Percentiles rank a stretch among this genome's conserved stretches.
These are phyloP conservation scores for Beris morrisii DNA, from an alignment of 2,888 invertebrate species.

Conservation along the genomic window DNA sequence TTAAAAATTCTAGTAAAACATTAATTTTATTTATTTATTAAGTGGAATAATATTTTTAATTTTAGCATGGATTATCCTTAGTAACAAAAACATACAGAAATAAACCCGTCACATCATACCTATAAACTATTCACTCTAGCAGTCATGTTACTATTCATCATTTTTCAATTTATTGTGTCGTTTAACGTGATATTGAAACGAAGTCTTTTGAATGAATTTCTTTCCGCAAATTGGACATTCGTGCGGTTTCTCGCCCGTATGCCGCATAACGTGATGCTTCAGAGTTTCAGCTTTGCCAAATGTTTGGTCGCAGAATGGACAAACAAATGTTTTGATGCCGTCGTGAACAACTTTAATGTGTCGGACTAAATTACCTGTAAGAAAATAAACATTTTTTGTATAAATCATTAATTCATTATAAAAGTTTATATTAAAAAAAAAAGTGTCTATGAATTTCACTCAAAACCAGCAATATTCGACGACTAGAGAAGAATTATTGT, in stretches of 20 bases:
- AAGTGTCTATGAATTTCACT: no score
- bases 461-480: no score
- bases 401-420: neutral
- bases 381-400: neutral
- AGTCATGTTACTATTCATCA: neutral
- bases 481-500: no score
- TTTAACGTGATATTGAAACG: conserved; percentile 31
- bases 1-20: no score
- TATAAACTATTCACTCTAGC: no score
- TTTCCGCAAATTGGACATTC: conserved; percentile 29
- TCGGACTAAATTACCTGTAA: conserved; percentile 32
- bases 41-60: no score
- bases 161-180: conserved; percentile 17
- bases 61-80: no score
- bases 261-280: conserved; percentile 36
- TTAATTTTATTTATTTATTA: no score
- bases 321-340: conserved; percentile 30
- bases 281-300: conserved; percentile 37
- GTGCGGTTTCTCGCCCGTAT: conserved; percentile 35
- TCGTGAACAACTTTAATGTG: conserved; percentile 35
- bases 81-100: no score
- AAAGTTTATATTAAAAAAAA: neutral
- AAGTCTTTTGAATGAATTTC: conserved; percentile 35
- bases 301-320: conserved; percentile 31
- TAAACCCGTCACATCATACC: no score